phyloP scores from a whole-genome alignment of 2,888 invertebrate species.

The Coronaproctus castanopsis region DNA sequence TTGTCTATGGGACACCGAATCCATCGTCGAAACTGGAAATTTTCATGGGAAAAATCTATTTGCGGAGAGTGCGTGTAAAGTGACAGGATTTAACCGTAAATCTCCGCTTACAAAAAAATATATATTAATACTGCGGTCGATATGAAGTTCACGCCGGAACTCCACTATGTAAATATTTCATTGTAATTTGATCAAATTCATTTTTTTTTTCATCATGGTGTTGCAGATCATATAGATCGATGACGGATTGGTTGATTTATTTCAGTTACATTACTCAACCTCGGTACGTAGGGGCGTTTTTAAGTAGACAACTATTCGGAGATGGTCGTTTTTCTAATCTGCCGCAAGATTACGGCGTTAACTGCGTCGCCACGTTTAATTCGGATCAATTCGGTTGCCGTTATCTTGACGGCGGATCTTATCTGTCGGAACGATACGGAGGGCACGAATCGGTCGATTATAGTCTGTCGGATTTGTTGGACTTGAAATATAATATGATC shows the following conservation, averaged over 20 bases:
- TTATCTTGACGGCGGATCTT: conserved; percentile 48
- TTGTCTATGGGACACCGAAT: too few species aligned
- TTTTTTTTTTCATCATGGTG: too few species aligned
- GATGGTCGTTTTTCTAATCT: conserved; percentile 18
- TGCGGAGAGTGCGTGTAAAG: too few species aligned
- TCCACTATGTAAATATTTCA: too few species aligned
- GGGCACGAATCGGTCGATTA: conserved; percentile 34
- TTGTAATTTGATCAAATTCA: too few species aligned
- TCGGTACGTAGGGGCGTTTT: conserved; percentile 53
- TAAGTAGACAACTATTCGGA: conserved; percentile 47
- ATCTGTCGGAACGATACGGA: conserved; percentile 47
- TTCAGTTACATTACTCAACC: conserved; percentile 58
- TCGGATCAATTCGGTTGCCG: conserved; percentile 33
- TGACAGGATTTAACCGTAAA: too few species aligned
- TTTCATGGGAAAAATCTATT: too few species aligned
- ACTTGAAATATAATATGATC: conserved; percentile 55
- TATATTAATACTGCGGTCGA: too few species aligned
- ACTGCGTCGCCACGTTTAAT: conserved; percentile 32
- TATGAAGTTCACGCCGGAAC: too few species aligned
- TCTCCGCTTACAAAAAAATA: too few species aligned
- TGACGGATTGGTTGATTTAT: conserved; percentile 64
- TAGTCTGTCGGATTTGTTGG: conserved; percentile 34
- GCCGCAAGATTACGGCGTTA: conserved; percentile 20
- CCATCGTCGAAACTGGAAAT: too few species aligned
- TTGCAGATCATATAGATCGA: conserved; percentile 50